phyloP scores from a whole-genome alignment of 1,140 invertebrate species.

The Muscidifurax raptorellus region DNA sequence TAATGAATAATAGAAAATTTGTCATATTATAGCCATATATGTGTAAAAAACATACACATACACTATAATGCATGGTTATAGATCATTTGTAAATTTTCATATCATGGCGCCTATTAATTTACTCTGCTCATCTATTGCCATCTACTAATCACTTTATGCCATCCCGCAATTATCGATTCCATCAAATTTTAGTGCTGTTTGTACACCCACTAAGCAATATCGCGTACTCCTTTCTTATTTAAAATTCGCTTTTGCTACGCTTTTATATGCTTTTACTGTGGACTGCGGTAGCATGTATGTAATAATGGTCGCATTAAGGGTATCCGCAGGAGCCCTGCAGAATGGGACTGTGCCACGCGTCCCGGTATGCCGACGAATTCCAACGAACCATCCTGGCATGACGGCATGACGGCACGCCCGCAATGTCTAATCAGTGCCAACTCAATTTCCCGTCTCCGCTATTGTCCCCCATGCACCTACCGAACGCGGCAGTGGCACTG shows the following conservation, averaged over 20 bases:
- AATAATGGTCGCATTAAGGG: slow-evolving; percentile 44
- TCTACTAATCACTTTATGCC: no score
- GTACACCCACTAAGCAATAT: neutral
- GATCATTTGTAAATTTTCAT: no score
- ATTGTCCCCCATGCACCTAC: slow-evolving; percentile 57
- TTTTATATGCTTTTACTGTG: no score
- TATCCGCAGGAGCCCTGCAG: slow-evolving; percentile 42
- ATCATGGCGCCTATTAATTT: no score
- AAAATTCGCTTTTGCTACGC: neutral
- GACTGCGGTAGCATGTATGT: slow-evolving; percentile 30
- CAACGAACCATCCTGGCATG: slow-evolving; percentile 66
- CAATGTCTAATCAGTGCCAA: slow-evolving; percentile 74
- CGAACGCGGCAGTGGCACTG: no score
- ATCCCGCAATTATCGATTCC: no score
- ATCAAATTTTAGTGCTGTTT: no score
- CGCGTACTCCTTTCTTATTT: neutral
- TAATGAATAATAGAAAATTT: no score
- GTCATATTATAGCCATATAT: no score
- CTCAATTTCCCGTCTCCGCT: slow-evolving; percentile 68
- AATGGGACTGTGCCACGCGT: slow-evolving; percentile 54
- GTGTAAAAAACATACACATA: no score
- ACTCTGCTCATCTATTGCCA: no score
- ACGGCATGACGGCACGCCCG: slow-evolving; percentile 68
- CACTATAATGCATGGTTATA: no score
- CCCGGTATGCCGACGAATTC: slow-evolving; percentile 66